Percentiles rank a stretch among this genome's conserved stretches.
Conservation (phyloP, 2,888 invertebrate species). For the Quadroppia sp. region DNA sequence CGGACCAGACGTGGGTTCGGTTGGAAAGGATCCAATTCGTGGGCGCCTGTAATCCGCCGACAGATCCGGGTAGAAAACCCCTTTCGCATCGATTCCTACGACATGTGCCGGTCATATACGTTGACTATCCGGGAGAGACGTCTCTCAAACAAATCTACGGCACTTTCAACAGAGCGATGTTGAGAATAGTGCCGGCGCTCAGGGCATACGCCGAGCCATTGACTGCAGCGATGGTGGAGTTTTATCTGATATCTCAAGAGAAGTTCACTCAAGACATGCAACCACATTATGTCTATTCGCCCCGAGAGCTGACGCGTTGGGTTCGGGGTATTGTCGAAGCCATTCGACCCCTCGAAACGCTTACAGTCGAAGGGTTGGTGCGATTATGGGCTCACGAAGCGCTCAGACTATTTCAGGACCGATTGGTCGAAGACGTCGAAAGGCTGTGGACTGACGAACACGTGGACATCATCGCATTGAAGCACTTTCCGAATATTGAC, state of each 20-base stretch:
- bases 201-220: slow-evolving; percentile 91
- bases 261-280: slow-evolving; percentile 99
- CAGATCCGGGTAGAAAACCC: slow-evolving; percentile 96
- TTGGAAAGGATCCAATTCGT: slow-evolving; percentile 98
- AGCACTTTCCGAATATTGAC: slow-evolving; percentile 89
- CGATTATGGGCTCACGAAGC: slow-evolving; percentile 99
- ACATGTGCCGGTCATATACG: slow-evolving; percentile 97
- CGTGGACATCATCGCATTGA: slow-evolving; percentile 83
- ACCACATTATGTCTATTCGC: slow-evolving; percentile 99
- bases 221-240: slow-evolving; percentile 98
- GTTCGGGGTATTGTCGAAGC: slow-evolving; percentile 99
- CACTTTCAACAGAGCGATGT: slow-evolving; percentile 97
- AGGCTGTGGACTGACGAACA: slow-evolving; percentile 97
- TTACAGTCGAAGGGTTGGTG: slow-evolving; percentile 89
- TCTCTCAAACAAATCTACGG: slow-evolving; percentile 96
- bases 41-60: slow-evolving; percentile 99
- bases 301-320: slow-evolving; percentile 97
- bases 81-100: slow-evolving; percentile 72
- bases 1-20: slow-evolving; percentile 78
- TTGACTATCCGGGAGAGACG: slow-evolving; percentile 97
- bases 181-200: slow-evolving; percentile 83
- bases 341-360: slow-evolving; percentile 82
- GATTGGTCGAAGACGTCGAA: slow-evolving; percentile 89
- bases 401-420: slow-evolving; percentile 83
- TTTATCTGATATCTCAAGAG: slow-evolving; percentile 94